phyloP scores from a whole-genome alignment of 2,888 invertebrate species.

The Mimas tiliae region DNA sequence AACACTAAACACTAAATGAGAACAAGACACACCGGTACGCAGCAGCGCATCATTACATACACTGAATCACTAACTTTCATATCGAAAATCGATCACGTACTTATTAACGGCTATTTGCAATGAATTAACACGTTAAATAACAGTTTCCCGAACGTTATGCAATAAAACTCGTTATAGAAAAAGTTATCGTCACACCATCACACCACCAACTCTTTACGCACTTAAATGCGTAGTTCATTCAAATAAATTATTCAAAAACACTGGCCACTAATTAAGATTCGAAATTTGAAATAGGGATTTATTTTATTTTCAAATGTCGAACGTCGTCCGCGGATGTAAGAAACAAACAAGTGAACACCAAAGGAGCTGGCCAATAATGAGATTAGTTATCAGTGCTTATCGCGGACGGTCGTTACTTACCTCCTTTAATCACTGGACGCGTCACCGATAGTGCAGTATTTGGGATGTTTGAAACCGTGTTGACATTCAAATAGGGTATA shows the following conservation, averaged over 20 bases:
- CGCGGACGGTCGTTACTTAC: conserved; percentile 71
- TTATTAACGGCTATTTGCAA: conserved; percentile 61
- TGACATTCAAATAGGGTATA: conserved; percentile 56
- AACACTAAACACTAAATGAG: conserved; percentile 50
- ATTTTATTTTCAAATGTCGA: conserved; percentile 35
- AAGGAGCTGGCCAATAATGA: conserved; percentile 70
- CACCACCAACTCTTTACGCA: conserved; percentile 36
- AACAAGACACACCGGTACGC: conserved; percentile 51
- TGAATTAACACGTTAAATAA: conserved; percentile 60
- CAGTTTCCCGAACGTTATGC: conserved; percentile 36
- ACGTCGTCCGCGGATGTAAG: conserved; percentile 54
- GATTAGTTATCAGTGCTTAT: conserved; percentile 80
- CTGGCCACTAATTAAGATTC: conserved; percentile 34
- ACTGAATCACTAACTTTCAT: conserved; percentile 73
- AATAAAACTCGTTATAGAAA: conserved; percentile 39
- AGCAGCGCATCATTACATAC: conserved; percentile 62
- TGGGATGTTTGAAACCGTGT: conserved; percentile 53
- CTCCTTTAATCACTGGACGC: conserved; percentile 78
- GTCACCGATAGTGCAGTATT: conserved; percentile 69
- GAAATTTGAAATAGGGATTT: conserved; percentile 30
- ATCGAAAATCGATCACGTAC: conserved; percentile 60
- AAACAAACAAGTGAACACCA: conserved; percentile 67
- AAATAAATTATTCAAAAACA: conserved; percentile 38
- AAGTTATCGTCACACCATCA: conserved; percentile 32
- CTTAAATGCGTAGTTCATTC: conserved; percentile 35